Conservation (phyloP, 2,113 vertebrate genomes). For the Psilopsiagon aurifrons region DNA sequence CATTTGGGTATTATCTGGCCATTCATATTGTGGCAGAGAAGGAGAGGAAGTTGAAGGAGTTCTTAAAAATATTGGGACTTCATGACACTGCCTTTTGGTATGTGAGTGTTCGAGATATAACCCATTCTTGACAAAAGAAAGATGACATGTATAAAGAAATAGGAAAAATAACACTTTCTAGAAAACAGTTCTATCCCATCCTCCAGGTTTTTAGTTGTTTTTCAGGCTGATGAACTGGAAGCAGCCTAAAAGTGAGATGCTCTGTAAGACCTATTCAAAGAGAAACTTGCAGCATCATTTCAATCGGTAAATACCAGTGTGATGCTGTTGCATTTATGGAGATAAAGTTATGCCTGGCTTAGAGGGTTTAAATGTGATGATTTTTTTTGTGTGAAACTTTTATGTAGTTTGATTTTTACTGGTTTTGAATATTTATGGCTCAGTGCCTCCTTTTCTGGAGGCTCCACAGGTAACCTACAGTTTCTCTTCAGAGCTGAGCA, state of each 20-base stretch:
- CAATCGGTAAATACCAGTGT: not conserved
- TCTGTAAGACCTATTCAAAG: not conserved
- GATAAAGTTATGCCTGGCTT: not conserved
- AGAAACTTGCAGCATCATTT: not conserved
- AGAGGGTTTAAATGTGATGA: not conserved
- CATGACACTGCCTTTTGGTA: constrained; percentile 96
- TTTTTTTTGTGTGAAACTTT: not conserved
- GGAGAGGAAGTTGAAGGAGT: constrained; percentile 93
- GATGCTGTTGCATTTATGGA: not conserved
- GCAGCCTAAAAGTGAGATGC: not conserved
- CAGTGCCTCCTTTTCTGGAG: not conserved
- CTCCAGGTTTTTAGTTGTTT: not conserved
- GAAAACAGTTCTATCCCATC: not conserved
- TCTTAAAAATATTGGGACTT: constrained; percentile 95
- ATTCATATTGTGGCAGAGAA: constrained; percentile 97
- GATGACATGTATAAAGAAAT: not conserved
- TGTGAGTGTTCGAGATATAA: not conserved
- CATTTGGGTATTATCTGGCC: constrained; percentile 94
- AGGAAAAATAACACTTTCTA: not conserved
- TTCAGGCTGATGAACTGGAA: not conserved
- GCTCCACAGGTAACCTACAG: not conserved
- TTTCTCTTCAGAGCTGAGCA: not conserved
- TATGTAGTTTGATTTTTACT: not conserved
- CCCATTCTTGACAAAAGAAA: not conserved
- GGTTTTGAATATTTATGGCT: not conserved